Conservation (phyloP, 2,113 vertebrate genomes). For the Calypte anna region DNA sequence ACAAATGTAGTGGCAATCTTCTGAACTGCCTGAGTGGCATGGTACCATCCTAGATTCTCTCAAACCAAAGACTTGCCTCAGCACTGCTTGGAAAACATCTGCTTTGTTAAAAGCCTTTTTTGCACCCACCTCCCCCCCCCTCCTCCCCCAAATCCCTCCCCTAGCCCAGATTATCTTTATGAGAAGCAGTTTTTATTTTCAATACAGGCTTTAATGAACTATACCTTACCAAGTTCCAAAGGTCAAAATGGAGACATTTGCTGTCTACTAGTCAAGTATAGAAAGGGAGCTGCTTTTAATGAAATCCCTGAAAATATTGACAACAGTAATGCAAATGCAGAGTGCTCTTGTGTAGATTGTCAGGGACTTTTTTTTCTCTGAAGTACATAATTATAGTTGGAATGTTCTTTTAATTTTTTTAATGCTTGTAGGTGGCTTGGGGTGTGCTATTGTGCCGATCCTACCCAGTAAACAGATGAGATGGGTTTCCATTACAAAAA, state of each 20-base stretch:
- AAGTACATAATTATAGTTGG: constrained; percentile 77
- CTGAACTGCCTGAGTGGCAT: constrained; percentile 65
- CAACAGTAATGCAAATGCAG: constrained; percentile 79
- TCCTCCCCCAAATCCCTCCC: not conserved
- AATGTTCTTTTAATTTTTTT: constrained; percentile 81
- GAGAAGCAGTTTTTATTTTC: constrained; percentile 82
- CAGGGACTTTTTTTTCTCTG: constrained; percentile 91
- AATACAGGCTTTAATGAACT: constrained; percentile 80
- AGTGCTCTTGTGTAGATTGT: constrained; percentile 94
- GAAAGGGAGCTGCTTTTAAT: constrained; percentile 79
- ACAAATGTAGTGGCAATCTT: constrained; percentile 61
- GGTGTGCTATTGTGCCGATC: constrained; percentile 95
- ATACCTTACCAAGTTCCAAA: constrained; percentile 80
- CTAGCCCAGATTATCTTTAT: constrained; percentile 63
- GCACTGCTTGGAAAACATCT: constrained; percentile 74
- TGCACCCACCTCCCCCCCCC: constrained; percentile 11
- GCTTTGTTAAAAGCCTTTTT: constrained; percentile 49
- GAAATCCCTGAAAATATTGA: constrained; percentile 79
- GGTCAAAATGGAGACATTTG: constrained; percentile 88
- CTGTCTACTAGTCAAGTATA: constrained; percentile 80
- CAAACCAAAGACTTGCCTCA: constrained; percentile 98
- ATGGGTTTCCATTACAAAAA: constrained; percentile 92
- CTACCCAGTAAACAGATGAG: constrained; percentile 93
- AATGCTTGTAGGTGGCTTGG: constrained; percentile 88
- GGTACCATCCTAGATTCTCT: constrained; percentile 79